Evolutionary conservation across 2,888 invertebrate species (phyloP), one percentile per base, ranked within the genome.

Genomic region (Tachystola acroxantha): DNA sequence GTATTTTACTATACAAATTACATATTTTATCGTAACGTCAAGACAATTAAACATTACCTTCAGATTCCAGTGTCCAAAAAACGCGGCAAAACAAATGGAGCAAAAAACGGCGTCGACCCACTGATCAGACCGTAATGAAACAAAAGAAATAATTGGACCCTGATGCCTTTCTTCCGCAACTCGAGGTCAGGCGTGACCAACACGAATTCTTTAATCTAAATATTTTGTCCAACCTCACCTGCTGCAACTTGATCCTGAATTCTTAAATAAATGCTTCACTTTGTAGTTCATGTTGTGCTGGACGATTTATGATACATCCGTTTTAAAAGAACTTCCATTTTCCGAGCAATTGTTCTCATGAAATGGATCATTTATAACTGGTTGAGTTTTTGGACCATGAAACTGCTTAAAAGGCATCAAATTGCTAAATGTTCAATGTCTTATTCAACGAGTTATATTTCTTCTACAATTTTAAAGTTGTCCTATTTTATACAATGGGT

Each of bases 131-230:
- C 53, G 59, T 55, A 63, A 60, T 69, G 64, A 75, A 76, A 76
- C 74, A 77, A 74, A 73, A 78, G 68, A 66, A 70, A 65, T 74
- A 71, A 75, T 69, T 60, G 56, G 57, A 65, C 51, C 66, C 62
- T 57, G 66, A 60, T 70, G 72, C 72, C 65, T 79, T 79, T 81
- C 84, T 84, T 84, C 82, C 80, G 78, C 63, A 70, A 71, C 47
- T 51, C 72, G 77, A 82, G 84, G 80, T 77, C 81, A 69, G 53
- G 58, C 78, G 77, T 80, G 80, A 78, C 80, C 68, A 59, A 64
- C 55, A 55, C 64, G 52, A 76, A 84, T 79, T 73, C 76, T 69
- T 67, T 57, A 42, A 55, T 53, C 49, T 47, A 58, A 69, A 64
- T 69, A 68, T 64, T 64, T 48, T 45, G 30, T 16, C 42, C 39